Base-by-base conservation (phyloP, 2,797 vertebrate genomes). In the Harpagifer antarcticus region DNA sequence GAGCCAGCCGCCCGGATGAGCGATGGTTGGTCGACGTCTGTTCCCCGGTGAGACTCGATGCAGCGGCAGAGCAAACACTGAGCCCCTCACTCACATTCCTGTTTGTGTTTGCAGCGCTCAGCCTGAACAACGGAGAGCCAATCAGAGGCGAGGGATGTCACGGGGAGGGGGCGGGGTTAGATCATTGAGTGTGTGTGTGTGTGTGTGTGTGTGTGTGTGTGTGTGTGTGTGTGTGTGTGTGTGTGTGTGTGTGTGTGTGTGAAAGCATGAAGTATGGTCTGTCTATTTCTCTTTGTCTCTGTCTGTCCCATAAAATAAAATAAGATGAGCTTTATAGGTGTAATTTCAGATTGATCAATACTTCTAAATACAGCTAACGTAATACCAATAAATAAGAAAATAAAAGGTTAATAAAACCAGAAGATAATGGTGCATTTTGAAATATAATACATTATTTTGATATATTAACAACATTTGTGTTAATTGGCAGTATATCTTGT, bases 41-140 rank as follows among this genome's bases (percentile, higher is more conserved):
- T 43, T 67, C 45, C 27, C 74, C 2, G 19, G 12, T n/a, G 33
- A 64, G 64, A 20, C 2, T 52, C 52, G 49, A 11, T 4, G 78
- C 31, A 12, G 58, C 77, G 42, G 65, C 65, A 60, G 56, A 23
- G 82, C 81, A 82, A 74, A 88, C 86, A 81, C 78, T 57, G 84
- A 81, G 3, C 67, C 61, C 66, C 53, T 9, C 79, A 60, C 76
- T 67, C 76, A 86, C 83, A 81, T 83, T 85, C 88, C 82, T 68
- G 79, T 85, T 92, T 84, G 83, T 87, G 91, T 85, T 93, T 76
- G 86, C 81, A 3, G 81, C 75, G 79, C 92, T 83, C 92, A 90
- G 84, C 82, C 90, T 67, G 76, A 81, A 69, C 54, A 16, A 44
- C 75, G 14, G 45, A 8, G 37, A 79, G 64, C 95, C 94, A 95